These are phyloP conservation scores for Rachycentron canadum DNA, from an alignment of 2,797 vertebrate species.

Conservation along the genomic window DNA sequence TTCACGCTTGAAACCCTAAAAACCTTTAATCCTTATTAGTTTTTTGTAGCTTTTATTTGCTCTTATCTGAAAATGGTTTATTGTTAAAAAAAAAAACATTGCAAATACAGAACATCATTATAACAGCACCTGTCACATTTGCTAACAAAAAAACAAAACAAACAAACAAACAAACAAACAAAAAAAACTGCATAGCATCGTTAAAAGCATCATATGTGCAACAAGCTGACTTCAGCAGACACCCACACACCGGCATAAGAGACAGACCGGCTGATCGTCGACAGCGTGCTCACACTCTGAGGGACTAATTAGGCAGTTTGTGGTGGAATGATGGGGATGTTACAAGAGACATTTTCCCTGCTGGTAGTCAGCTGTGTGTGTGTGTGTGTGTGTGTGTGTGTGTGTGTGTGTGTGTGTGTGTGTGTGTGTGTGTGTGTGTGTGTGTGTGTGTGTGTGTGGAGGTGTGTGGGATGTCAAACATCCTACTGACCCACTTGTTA, in stretches of 20 bases:
- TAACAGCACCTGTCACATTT: constrained; percentile 17
- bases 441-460: constrained; percentile 22
- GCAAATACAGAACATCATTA: constrained; percentile 47
- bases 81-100: not conserved
- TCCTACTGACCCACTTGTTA: constrained; percentile 74
- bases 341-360: constrained; percentile 54
- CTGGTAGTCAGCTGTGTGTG: constrained; percentile 52
- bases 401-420: constrained; percentile 16
- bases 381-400: constrained; percentile 24
- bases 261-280: constrained; percentile 52
- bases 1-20: constrained; percentile 5
- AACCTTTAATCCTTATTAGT: no score
- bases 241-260: constrained; percentile 47
- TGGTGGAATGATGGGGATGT: constrained; percentile 66
- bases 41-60: constrained; percentile 1
- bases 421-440: constrained; percentile 28
- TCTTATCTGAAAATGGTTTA: not conserved
- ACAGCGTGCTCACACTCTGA: constrained; percentile 60
- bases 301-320: constrained; percentile 78
- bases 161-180: no score
- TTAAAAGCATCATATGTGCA: constrained; percentile 61
- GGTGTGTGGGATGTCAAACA: constrained; percentile 60
- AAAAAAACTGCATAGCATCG: constrained; percentile 32
- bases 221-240: constrained; percentile 60
- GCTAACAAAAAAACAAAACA: not conserved